Conservation (phyloP, 2,797 vertebrate genomes). For the Phylloscopus collybita region DNA sequence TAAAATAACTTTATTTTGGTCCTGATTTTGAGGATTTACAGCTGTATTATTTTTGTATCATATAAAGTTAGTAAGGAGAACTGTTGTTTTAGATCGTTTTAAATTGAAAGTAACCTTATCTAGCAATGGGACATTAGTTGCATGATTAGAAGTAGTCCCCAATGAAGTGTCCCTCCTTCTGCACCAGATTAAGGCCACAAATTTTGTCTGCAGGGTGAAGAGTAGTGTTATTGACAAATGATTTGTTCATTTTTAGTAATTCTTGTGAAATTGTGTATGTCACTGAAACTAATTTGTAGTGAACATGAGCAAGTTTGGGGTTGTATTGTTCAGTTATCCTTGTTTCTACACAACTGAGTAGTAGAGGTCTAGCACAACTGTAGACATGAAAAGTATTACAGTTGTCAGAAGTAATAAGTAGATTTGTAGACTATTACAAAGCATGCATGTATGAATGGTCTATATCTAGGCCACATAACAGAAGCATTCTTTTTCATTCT, state of each 20-base stretch:
- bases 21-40: not conserved
- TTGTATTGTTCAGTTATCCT: not conserved
- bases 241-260: not conserved
- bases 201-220: not conserved
- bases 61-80: not conserved
- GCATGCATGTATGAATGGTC: not conserved
- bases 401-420: not conserved
- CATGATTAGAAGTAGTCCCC: not conserved
- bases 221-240: not conserved
- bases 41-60: not conserved
- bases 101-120: not conserved
- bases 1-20: conserved; percentile 73
- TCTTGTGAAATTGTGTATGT: not conserved
- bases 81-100: not conserved
- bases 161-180: not conserved
- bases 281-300: not conserved
- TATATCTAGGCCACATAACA: not conserved
- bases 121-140: not conserved
- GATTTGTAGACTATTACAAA: not conserved
- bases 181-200: not conserved
- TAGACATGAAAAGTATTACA: not conserved
- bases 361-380: not conserved
- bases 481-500: not conserved
- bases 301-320: not conserved
- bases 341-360: not conserved